Evolutionary conservation across 2,888 invertebrate species (phyloP).

Genomic region (Rhagonycha fulva): DNA sequence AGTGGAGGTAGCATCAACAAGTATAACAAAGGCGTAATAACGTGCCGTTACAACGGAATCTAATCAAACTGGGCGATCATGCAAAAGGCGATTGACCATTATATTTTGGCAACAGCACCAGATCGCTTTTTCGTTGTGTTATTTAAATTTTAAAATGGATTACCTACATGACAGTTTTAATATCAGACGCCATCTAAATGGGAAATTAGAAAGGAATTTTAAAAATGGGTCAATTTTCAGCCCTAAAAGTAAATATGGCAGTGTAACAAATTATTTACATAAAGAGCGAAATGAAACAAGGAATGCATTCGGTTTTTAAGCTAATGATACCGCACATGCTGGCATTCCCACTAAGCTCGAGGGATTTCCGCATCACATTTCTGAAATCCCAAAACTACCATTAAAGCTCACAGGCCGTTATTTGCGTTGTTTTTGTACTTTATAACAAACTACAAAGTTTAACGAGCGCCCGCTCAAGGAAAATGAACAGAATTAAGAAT

Average conservation of each 20-base stretch:
- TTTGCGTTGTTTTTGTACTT: conserved; percentile 9
- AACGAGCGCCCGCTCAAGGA: not conserved
- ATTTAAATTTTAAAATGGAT: not conserved
- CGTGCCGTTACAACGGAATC: not conserved
- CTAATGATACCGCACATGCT: conserved; percentile 6
- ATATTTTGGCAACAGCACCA: not conserved
- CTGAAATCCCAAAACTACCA: conserved; percentile 19
- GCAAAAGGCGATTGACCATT: not conserved
- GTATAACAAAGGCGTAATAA: not conserved
- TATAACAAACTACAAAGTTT: not conserved
- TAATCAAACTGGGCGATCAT: not conserved
- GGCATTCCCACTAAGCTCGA: conserved; percentile 2
- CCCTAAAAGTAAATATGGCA: not conserved
- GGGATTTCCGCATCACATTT: conserved; percentile 9
- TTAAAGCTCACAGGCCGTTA: conserved; percentile 14
- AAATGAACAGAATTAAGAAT: not conserved
- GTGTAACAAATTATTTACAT: not conserved
- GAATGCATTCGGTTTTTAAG: not conserved
- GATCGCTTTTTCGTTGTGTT: not conserved
- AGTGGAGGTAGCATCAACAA: not conserved
- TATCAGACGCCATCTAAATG: not conserved
- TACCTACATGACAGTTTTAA: not conserved
- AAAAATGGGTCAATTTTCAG: not conserved
- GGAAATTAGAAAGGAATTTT: not conserved
- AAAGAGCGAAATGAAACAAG: not conserved